These are phyloP conservation scores for Drosophila barbarae DNA, from an alignment of 2,888 invertebrate genomes.

Conservation along the genomic window DNA sequence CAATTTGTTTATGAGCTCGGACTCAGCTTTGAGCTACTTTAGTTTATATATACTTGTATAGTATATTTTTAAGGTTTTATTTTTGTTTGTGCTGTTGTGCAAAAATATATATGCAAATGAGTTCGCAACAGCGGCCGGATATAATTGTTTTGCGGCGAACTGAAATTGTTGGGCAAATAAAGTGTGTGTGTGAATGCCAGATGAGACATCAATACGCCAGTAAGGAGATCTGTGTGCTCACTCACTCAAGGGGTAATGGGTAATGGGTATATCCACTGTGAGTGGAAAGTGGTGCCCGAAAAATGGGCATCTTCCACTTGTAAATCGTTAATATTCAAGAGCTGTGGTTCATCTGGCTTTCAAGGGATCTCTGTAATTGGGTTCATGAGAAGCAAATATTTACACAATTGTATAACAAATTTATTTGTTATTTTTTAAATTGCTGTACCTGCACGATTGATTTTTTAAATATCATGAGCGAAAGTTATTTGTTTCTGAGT, in stretches of 20 bases:
- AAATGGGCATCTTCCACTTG: conserved; percentile 32
- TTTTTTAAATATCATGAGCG: neutral
- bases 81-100: conserved; percentile 40
- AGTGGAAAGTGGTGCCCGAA: conserved; percentile 18
- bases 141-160: conserved; percentile 50
- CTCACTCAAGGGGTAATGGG: conserved; percentile 19
- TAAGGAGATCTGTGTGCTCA: conserved; percentile 21
- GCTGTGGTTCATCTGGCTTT: conserved; percentile 19
- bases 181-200: conserved; percentile 30
- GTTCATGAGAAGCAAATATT: conserved; percentile 34
- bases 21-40: conserved; percentile 52
- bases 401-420: conserved; percentile 39
- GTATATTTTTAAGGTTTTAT: conserved; percentile 34
- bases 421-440: conserved; percentile 18
- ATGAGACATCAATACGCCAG: conserved; percentile 41
- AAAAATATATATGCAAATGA: conserved; percentile 58
- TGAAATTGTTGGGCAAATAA: conserved; percentile 44
- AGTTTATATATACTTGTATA: conserved; percentile 16
- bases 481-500: conserved; percentile 19
- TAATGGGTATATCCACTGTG: conserved; percentile 17
- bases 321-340: conserved; percentile 22
- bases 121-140: conserved; percentile 37
- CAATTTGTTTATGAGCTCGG: conserved; percentile 66
- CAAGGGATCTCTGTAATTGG: conserved; percentile 34
- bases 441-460: conserved; percentile 10